These are phyloP conservation scores for Mustela erminea DNA, from an alignment of 2,797 vertebrate genomes.

Conservation along the genomic window DNA sequence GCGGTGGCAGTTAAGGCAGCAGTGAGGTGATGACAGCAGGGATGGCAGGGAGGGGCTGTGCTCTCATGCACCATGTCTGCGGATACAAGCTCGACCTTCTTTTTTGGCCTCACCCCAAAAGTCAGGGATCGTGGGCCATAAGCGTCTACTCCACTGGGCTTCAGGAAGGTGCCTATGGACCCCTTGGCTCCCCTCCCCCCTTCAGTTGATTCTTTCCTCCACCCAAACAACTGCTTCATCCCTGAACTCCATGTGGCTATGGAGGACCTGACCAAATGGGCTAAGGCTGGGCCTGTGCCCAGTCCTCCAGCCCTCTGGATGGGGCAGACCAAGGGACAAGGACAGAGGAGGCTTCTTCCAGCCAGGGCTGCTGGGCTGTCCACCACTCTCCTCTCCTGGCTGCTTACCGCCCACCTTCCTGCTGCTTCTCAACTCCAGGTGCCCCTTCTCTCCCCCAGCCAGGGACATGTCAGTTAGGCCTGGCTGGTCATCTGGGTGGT, in stretches of 20 bases:
- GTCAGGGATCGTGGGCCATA: neutral
- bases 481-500: neutral
- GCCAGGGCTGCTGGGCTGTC: neutral
- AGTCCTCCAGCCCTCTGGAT: neutral
- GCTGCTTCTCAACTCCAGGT: neutral
- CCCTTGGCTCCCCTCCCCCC: neutral
- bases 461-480: neutral
- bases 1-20: conserved; percentile 79
- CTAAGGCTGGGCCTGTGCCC: neutral
- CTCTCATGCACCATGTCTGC: conserved; percentile 61
- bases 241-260: neutral
- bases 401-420: neutral
- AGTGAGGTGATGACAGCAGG: neutral
- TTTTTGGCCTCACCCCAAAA: neutral
- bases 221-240: neutral
- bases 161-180: neutral
- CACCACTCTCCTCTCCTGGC: neutral
- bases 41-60: conserved; percentile 8
- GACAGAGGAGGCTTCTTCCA: neutral
- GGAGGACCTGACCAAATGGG: neutral
- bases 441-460: neutral
- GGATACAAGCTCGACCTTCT: conserved; percentile 12
- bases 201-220: neutral
- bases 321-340: neutral
- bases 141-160: neutral